Base-by-base conservation (phyloP, 2,797 vertebrate species). In the Ceryle rudis region DNA sequence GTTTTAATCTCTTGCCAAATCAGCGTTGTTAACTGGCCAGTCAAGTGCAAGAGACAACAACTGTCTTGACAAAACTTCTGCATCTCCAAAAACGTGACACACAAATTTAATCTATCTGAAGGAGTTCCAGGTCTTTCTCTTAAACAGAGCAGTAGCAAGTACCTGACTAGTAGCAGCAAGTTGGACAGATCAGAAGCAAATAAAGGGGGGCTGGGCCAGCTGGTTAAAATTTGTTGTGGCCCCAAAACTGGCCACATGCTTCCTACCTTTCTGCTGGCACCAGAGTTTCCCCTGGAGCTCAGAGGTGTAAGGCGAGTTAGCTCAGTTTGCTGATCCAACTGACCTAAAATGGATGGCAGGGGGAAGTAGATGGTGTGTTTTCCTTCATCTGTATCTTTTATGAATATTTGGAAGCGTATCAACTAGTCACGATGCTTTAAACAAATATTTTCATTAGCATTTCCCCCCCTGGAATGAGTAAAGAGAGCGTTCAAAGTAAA, bases 241-340 rank as follows among this genome's bases (percentile, higher is more conserved):
- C 41, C 29, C 12, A 21, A 37, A 80, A 81, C 18, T 60, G 17
- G 9, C 16, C 16, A 9, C 14, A 31, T 1, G 2, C 41, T 81
- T 83, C 41, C 31, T 39, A 5, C 6, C 25, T 71, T 51, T 84
- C 25, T 69, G 25, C n/a, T 81, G 29, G 14, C 17, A 54, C 17
- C 41, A 49, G 31, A 11, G 13, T 57, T 89, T 75, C 46, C 61
- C 17, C 49, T 14, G 20, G 28, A 86, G 33, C 15, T 61, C 0
- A 0, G 16, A 20, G 7, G 4, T 37, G 0, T 47, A n/a, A 54
- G 5, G 23, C 17, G 14, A 67, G 23, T 33, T 64, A 65, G 19
- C 11, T 85, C 14, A 79, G n/a, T 41, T 86, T 72, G 35, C 60
- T 85, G 46, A 49, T 64, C 21, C 5, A 0, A 37, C 64, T 72